Conservation (phyloP, 1,140 invertebrate genomes). For the Planococcus citri region DNA sequence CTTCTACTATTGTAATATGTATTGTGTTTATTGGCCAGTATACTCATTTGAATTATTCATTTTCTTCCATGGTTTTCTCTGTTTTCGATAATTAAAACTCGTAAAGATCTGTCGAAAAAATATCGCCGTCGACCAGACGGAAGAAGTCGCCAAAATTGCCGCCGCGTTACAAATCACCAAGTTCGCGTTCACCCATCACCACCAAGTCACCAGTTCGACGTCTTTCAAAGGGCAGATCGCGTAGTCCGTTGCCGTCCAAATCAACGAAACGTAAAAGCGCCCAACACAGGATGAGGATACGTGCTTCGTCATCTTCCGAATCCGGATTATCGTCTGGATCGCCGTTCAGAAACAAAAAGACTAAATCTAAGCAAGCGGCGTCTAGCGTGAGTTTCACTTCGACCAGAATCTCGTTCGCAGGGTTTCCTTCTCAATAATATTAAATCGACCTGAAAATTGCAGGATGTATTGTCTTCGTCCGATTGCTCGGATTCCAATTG, state of each 20-base stretch:
- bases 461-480: conserved; percentile 11
- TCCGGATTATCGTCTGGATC: neutral
- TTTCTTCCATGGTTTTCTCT: neutral
- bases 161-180: conserved; percentile 7
- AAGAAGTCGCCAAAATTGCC: conserved; percentile 12
- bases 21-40: neutral
- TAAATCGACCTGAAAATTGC: neutral
- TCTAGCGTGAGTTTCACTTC: neutral
- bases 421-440: neutral
- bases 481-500: conserved; percentile 15
- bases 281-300: neutral
- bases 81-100: neutral
- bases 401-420: neutral
- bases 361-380: neutral
- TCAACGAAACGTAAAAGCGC: neutral
- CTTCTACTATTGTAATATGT: too few relatives aligned
- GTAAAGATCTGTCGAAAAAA: conserved; percentile 9
- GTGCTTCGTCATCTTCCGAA: neutral
- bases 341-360: neutral
- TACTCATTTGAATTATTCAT: neutral
- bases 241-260: neutral
- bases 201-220: neutral
- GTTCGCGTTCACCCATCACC: neutral
- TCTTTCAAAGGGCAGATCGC: neutral
- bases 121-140: neutral